Base-by-base conservation (phyloP, 1,140 invertebrate genomes). In the Vanessa tameamea region DNA sequence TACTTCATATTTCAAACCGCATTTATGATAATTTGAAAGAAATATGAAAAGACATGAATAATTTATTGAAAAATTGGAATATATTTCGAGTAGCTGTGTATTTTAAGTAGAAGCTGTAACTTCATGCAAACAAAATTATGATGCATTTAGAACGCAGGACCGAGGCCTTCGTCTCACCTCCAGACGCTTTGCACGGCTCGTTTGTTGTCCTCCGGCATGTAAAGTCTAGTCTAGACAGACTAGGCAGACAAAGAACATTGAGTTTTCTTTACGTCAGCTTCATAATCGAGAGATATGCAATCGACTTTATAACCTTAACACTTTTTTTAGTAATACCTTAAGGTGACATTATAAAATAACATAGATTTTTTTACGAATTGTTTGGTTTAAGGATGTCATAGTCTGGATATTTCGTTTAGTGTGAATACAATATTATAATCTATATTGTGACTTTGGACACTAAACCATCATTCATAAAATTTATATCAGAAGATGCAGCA, bases 101-200 rank as follows among this genome's bases (percentile, higher is more conserved):
- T 3, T 16, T 5, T 16, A 53, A 15, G n/a, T n/a, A 23, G 7
- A 43, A 53, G 12, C n/a, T 47, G 50, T 68, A 23, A 47, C 14
- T 73, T 51, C 43, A 23, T 63, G 64, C 72, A 68, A 15, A 69
- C 59, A 69, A 72, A 70, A 71, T 77, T 76, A 81, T 78, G 76
- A 80, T 84, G 86, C 83, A 85, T 80, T 84, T 82, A 78, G 80
- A 85, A 85, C 82, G 78, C 63, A 75, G 59, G 76, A 82, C 59
- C 67, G 77, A 85, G 84, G 87, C 85, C 85, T 88, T 87, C 82
- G 72, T 81, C 75, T 89, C 86, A 89, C 87, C 86, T 89, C 82
- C 81, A 86, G 87, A 89, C 86, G 84, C 64, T 86, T 80, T 73
- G 69, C 80, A 82, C 79, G 83, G 76, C 80, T 84, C 81, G 83